Base-by-base conservation (phyloP, 2,888 invertebrate species). In the Tricholauxania praeusta region DNA sequence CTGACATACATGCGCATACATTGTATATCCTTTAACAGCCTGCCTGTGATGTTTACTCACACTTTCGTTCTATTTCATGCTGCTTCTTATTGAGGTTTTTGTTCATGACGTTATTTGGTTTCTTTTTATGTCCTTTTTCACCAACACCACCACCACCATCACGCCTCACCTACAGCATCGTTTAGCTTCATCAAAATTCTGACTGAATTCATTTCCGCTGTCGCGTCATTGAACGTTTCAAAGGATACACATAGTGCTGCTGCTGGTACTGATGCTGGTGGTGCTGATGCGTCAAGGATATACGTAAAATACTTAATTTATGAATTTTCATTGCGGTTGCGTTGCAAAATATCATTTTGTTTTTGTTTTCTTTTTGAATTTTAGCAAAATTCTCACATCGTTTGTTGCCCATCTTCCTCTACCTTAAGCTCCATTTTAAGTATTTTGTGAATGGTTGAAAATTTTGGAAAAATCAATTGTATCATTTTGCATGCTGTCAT, bases 291-390 rank as follows among this genome's bases (percentile, higher is more conserved):
- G 32, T 52, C 65, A 66, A 66, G 65, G 65, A 66, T 19, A 66
- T 66, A 53, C 65, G n/a, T 32, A 19, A 52, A 66, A 66, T 66
- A 53, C 39, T 66, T 53, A 53, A 53, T 66, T 66, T 66, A 66
- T 66, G 65, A 32, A 39, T 39, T 53, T n/a, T 39, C 39, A n/a
- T 32, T 66, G 53, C 14, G 14, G 22, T 15, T 63, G 15, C 62
- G 19, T 17, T 39, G 10, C 10, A 39, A 39, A 39, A 10, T 39
- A 8, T 39, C 2, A 10, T 39, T 39, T 39, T 28, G 28, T 28
- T 28, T 28, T 28, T 28, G 28, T 28, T 28, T 28, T 28, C 28
- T 28, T 28, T 28, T 28, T 28, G 28, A 28, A 28, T 28, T 28
- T 28, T 28, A 28, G 28, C 28, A 28, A 28, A 3, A 1, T 1